Base-by-base conservation (phyloP, 2,113 vertebrate genomes). In the Saimiri boliviensis region DNA sequence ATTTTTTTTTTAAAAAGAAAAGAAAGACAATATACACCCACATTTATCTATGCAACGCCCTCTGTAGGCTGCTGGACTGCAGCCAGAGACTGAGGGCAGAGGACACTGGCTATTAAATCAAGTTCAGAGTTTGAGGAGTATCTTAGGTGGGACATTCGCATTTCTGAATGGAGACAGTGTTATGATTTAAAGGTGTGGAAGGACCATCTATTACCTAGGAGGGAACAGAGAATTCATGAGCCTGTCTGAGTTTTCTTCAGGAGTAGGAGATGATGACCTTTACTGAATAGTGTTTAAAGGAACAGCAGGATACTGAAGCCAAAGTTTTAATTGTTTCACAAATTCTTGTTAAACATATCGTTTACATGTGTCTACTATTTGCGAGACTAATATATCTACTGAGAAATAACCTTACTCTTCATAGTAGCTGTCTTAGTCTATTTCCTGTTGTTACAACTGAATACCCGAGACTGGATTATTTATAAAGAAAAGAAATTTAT, bases 21-120 rank as follows among this genome's bases (percentile, higher is more conserved):
- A 74, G 13, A 30, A 71, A 82, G 45, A n/a, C 37, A 68, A 1
- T 25, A 10, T 1, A 0, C 13, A n/a, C 2, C 23, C 4, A 1
- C 1, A 0, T 14, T 19, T 4, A 1, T 12, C 30, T 40, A 6
- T 2, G 49, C 14, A n/a, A 35, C 40, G 7, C 0, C 16, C 27
- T 19, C 19, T 42, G 40, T 58, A 16, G 17, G 23, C 19, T 30
- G 1, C 87, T 21, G 73, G 49, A 40, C 4, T 40, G 23, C 20
- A 8, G 83, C 1, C 17, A 1, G 47, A 2, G 17, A 13, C 11
- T 2, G 8, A 71, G 47, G 13, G 35, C 25, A 27, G 3, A 37
- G 6, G 3, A 4, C 32, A 16, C 8, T 37, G 76, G 76, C 19
- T 17, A 1, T 32, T 12, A 58, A 68, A 25, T 70, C 88, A 40